Percentiles rank a stretch among this genome's conserved stretches.
Conservation (phyloP, 2,113 vertebrate genomes). For the Saguinus midas region DNA sequence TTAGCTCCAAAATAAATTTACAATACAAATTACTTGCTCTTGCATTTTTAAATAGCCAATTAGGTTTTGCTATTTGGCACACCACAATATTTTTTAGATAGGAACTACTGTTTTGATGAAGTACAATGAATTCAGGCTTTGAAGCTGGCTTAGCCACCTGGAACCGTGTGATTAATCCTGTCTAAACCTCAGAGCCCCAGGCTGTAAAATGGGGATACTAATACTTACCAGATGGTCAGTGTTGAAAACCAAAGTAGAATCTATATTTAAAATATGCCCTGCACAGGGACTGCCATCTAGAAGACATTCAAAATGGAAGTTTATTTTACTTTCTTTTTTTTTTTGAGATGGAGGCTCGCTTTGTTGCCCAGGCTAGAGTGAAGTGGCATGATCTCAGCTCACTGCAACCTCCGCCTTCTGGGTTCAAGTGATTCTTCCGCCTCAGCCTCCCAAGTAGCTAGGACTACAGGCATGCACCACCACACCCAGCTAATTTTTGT, state of each 20-base stretch:
- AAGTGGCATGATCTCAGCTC: too few relatives aligned
- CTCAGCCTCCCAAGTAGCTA: too few relatives aligned
- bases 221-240: neutral
- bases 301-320: neutral
- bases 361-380: too few relatives aligned
- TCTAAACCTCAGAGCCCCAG: neutral
- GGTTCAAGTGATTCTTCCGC: too few relatives aligned
- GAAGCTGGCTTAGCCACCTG: neutral
- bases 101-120: neutral
- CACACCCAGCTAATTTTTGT: too few relatives aligned
- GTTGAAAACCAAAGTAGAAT: neutral
- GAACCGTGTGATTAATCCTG: neutral
- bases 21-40: conserved; percentile 26
- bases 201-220: neutral
- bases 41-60: conserved; percentile 37
- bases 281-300: too few relatives aligned
- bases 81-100: neutral
- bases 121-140: neutral
- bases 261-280: neutral
- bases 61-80: conserved; percentile 34
- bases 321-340: neutral
- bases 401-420: too few relatives aligned
- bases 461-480: too few relatives aligned
- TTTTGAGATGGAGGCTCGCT: too few relatives aligned
- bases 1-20: conserved; percentile 37